A percentile compares a stretch with the other conserved stretches of the same genome.
phyloP scores from a whole-genome alignment of 2,888 invertebrate species.

The Eupithecia dodoneata region DNA sequence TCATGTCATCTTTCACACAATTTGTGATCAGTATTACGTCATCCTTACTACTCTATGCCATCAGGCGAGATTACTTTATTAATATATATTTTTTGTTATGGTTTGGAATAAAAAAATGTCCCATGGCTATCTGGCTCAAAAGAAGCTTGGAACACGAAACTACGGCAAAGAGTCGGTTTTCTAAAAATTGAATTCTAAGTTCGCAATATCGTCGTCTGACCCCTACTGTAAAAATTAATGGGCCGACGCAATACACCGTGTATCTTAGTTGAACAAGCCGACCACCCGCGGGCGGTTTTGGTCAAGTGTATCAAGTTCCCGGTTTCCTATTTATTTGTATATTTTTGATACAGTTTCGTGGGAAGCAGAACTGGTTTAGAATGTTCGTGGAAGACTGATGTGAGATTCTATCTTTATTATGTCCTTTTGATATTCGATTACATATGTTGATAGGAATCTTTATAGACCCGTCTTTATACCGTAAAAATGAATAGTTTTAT shows the following conservation, averaged over 20 bases:
- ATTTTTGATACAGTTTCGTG: slow-evolving; percentile 40
- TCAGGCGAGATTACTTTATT: too few relatives aligned
- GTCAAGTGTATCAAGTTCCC: slow-evolving; percentile 61
- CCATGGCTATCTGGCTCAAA: not conserved
- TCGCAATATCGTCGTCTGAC: not conserved
- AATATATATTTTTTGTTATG: too few relatives aligned
- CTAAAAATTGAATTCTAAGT: not conserved
- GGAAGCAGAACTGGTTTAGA: slow-evolving; percentile 42
- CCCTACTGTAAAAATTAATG: not conserved
- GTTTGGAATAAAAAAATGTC: not conserved
- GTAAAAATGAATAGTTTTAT: slow-evolving; percentile 19
- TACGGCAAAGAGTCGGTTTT: not conserved
- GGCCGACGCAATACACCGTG: not conserved
- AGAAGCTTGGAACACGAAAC: not conserved
- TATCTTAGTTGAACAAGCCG: slow-evolving; percentile 41
- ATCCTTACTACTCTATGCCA: not conserved
- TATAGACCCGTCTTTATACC: slow-evolving; percentile 18
- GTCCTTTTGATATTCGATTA: slow-evolving; percentile 38
- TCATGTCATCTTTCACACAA: not conserved
- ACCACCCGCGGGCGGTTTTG: slow-evolving; percentile 70
- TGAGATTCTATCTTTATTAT: slow-evolving; percentile 37
- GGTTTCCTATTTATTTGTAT: slow-evolving; percentile 54
- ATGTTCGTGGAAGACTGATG: slow-evolving; percentile 37
- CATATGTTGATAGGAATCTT: slow-evolving; percentile 30
- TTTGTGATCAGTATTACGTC: not conserved